Conservation (phyloP, 1,140 invertebrate species). For the Caenorhabditis inopinata region DNA sequence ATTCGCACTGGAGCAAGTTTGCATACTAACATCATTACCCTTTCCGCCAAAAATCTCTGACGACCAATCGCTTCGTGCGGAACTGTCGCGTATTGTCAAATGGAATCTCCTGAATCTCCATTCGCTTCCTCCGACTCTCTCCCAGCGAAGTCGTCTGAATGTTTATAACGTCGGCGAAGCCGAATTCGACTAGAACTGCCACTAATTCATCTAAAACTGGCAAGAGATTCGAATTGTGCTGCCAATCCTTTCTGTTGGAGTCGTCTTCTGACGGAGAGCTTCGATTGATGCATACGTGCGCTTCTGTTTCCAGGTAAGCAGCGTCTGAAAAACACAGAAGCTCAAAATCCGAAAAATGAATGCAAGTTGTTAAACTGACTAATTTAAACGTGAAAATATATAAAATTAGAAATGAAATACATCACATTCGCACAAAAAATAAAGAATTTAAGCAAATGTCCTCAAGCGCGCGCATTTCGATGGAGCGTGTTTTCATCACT, state of each 20-base stretch:
- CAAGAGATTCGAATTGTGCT: neutral
- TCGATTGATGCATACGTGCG: neutral
- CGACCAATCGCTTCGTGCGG: neutral
- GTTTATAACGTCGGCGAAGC: neutral
- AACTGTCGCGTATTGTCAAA: neutral
- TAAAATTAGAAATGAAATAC: too few relatives aligned
- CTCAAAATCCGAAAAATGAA: too few relatives aligned
- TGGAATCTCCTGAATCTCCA: neutral
- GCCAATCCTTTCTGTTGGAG: neutral
- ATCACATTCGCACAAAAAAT: too few relatives aligned
- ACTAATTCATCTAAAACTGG: neutral
- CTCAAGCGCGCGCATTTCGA: too few relatives aligned
- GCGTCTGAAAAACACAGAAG: neutral
- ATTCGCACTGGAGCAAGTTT: too few relatives aligned
- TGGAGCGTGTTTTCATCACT: too few relatives aligned
- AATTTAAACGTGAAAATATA: too few relatives aligned
- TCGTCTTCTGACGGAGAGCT: neutral
- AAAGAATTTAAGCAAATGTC: too few relatives aligned
- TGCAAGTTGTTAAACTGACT: too few relatives aligned
- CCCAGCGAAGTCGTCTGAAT: neutral
- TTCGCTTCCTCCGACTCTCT: neutral
- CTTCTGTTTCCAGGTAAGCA: neutral
- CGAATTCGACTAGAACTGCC: slow-evolving; percentile 6
- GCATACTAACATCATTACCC: neutral
- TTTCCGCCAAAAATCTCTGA: neutral